These are phyloP conservation scores for Lysandra bellargus DNA, from an alignment of 2,888 invertebrate genomes.

Conservation along the genomic window DNA sequence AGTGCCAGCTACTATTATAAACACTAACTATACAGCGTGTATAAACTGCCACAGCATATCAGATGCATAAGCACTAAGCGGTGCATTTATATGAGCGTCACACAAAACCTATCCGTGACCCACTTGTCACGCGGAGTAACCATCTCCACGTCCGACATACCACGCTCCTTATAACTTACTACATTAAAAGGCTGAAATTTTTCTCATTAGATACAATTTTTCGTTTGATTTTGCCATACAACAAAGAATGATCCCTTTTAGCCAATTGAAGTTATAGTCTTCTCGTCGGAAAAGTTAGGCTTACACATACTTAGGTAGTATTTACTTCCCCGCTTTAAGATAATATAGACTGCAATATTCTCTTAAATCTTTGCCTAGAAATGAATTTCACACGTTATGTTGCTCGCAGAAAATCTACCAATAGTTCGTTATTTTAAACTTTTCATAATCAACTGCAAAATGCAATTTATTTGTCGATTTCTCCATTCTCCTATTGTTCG, in stretches of 20 bases:
- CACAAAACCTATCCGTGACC: constrained; percentile 40
- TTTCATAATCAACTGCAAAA: not conserved
- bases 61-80: constrained; percentile 12
- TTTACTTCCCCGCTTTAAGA: too few relatives aligned
- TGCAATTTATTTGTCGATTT: not conserved
- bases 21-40: too few relatives aligned
- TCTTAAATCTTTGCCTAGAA: too few relatives aligned
- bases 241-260: too few relatives aligned
- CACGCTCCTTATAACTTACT: not conserved
- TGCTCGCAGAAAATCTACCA: too few relatives aligned
- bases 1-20: too few relatives aligned
- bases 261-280: too few relatives aligned
- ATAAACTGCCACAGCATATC: not conserved
- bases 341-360: too few relatives aligned
- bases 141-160: constrained; percentile 30
- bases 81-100: constrained; percentile 33
- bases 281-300: too few relatives aligned
- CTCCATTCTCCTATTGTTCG: not conserved
- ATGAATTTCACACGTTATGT: too few relatives aligned
- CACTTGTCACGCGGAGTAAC: constrained; percentile 33
- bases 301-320: too few relatives aligned
- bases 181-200: not conserved
- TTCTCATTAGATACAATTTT: not conserved
- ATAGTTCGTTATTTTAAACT: not conserved
- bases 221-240: too few relatives aligned